Evolutionary conservation across 2,888 invertebrate species (phyloP).

Genomic region (Muscina levida): DNA sequence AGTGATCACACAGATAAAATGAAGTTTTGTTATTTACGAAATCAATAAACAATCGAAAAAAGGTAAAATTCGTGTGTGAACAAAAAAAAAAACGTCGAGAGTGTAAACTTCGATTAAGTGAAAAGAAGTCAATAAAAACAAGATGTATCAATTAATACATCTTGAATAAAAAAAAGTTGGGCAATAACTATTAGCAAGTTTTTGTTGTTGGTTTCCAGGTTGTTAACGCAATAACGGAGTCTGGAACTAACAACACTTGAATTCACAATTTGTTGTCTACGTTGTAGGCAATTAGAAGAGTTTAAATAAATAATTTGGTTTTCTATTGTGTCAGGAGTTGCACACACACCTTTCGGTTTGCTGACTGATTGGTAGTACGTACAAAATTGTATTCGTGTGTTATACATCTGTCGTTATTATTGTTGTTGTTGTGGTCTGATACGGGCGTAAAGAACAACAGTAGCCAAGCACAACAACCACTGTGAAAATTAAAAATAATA

Average conservation of each 20-base stretch:
- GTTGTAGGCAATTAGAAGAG: too few relatives aligned
- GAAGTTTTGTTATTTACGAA: not conserved
- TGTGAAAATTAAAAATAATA: not conserved
- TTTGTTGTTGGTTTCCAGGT: not conserved
- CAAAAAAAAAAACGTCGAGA: not conserved
- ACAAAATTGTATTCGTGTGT: too few relatives aligned
- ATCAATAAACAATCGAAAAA: not conserved
- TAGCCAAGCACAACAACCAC: not conserved
- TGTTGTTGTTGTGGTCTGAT: not conserved
- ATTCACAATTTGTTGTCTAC: too few relatives aligned
- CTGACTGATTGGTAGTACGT: too few relatives aligned
- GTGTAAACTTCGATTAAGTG: too few relatives aligned
- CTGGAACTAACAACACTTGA: too few relatives aligned
- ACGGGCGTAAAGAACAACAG: not conserved
- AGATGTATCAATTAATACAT: not conserved
- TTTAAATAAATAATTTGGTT: too few relatives aligned
- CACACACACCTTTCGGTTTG: not conserved
- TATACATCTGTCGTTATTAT: too few relatives aligned
- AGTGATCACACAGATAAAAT: slow-evolving; percentile 8
- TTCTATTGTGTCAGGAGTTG: not conserved
- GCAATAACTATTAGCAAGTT: slow-evolving; percentile 7
- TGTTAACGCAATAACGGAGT: too few relatives aligned
- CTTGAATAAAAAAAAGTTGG: slow-evolving; percentile 20
- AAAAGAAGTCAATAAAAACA: not conserved
- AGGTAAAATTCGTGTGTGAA: not conserved